These are phyloP conservation scores for Pogoniulus pusillus DNA, from an alignment of 2,797 vertebrate genomes.

Conservation along the genomic window DNA sequence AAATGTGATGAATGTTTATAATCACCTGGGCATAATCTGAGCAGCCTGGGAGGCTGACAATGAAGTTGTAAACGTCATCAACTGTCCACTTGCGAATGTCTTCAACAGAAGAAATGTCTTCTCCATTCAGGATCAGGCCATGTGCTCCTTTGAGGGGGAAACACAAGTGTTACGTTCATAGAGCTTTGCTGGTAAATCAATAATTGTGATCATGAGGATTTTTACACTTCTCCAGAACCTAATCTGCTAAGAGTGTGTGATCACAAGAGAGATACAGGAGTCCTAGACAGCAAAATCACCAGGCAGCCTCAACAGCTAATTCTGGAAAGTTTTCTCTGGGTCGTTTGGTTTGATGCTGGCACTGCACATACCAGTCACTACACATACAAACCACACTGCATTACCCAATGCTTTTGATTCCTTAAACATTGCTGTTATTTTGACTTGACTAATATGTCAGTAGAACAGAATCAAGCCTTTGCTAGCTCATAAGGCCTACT, in stretches of 20 bases:
- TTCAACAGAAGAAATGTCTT: conserved; percentile 81
- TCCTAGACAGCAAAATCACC: background rate
- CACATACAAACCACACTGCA: background rate
- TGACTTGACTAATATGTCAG: background rate
- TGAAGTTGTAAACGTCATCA: conserved; percentile 90
- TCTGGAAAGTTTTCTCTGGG: background rate
- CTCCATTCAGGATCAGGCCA: conserved; percentile 82
- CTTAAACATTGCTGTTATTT: background rate
- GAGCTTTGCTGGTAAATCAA: background rate
- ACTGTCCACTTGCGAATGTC: conserved; percentile 93
- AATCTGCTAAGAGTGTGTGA: background rate
- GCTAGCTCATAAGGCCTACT: background rate
- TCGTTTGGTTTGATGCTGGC: background rate
- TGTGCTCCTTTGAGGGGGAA: conserved; percentile 77
- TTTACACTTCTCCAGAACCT: background rate
- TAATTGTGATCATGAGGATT: background rate
- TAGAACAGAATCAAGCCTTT: background rate
- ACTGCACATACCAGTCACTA: background rate
- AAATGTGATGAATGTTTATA: background rate
- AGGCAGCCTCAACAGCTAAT: background rate
- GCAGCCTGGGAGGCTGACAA: conserved; percentile 89
- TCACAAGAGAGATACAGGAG: background rate
- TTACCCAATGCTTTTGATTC: background rate
- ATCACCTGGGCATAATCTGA: conserved; percentile 92
- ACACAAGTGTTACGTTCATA: background rate